Base-by-base conservation (phyloP, 2,113 vertebrate species). In the Phalacrocorax brasilianus region DNA sequence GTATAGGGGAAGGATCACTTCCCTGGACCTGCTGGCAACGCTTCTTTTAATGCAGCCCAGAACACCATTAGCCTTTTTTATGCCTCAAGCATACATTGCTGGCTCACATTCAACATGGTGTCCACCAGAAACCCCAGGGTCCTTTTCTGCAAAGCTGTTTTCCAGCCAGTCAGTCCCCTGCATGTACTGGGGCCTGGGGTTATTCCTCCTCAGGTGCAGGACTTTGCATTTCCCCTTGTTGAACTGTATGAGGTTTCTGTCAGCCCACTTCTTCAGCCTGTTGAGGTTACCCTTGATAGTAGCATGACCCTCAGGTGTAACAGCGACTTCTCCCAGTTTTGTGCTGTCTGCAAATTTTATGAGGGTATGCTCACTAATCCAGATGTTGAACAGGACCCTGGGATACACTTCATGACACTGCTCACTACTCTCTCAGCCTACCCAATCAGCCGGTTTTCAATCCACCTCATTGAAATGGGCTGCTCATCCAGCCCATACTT, bases 1-100 rank as follows among this genome's bases (percentile, higher is more conserved):
- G 32, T 10, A 40, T 1, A 74, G 5, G 10, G 14, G 17, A 83
- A 61, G 10, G 44, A 55, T 65, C 26, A 42, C 4, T 30, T 30
- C 16, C 24, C 9, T 77, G 0, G 0, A 16, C 26, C 49, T 74
- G 14, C 26, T 83, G 33, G 9, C 30, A 68, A 27, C 30, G 13
- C 2, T 49, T 28, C 18, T 27, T 13, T 40, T 35, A 42, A 58
- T 27, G 26, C 13, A 72, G 45, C 21, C 49, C 44, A 68, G 59
- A 72, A 53, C 14, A 68, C 3, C 11, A 33, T 30, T 27, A 33
- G 38, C 4, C 8, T 5, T 30, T 26, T 52, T 66, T 32, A 73
- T 38, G n/a, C 12, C 5, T 6, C 26, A 58, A 72, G 14, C 24
- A 15, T 30, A n/a, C 14, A n/a, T 24, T 58, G 9, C 32, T 78